phyloP scores from a whole-genome alignment of 2,888 invertebrate species.

The Phyllotreta striolata region DNA sequence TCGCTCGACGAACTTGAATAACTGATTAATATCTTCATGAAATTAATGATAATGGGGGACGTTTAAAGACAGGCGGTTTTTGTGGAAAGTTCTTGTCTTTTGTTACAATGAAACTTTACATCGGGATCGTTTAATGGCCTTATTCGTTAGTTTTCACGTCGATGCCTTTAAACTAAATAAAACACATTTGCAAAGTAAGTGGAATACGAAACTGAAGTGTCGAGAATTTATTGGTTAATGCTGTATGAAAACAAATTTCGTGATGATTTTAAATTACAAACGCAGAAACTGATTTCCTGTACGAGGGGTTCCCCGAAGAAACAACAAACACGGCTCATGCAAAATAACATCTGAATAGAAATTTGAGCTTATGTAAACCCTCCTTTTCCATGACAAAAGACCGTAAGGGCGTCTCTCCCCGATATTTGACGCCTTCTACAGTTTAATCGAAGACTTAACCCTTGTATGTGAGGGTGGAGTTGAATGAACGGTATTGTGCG shows the following conservation, averaged over 20 bases:
- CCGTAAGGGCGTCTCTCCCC: constrained; percentile 46
- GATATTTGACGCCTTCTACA: constrained; percentile 55
- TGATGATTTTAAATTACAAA: constrained; percentile 13
- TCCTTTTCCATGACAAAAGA: constrained; percentile 43
- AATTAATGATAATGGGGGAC: constrained; percentile 29
- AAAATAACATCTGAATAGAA: constrained; percentile 51
- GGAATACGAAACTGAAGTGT: not conserved
- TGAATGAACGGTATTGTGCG: constrained; percentile 49
- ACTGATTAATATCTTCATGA: constrained; percentile 42
- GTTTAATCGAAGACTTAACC: constrained; percentile 57
- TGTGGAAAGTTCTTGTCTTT: constrained; percentile 22
- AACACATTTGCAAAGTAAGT: not conserved
- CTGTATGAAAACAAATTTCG: constrained; percentile 4
- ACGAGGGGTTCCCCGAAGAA: constrained; percentile 39
- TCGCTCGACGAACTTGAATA: constrained; percentile 39
- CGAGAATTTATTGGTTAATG: too few relatives aligned
- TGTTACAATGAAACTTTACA: constrained; percentile 14
- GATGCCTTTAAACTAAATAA: constrained; percentile 4
- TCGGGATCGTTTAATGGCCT: constrained; percentile 22
- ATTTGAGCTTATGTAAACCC: constrained; percentile 48
- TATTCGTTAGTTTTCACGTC: constrained; percentile 24
- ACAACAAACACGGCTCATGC: constrained; percentile 48
- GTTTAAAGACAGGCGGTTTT: constrained; percentile 27
- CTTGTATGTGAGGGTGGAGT: constrained; percentile 53
- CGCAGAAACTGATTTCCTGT: constrained; percentile 34